These are phyloP conservation scores for Bettongia penicillata DNA, from an alignment of 2,113 vertebrate genomes.

Conservation along the genomic window DNA sequence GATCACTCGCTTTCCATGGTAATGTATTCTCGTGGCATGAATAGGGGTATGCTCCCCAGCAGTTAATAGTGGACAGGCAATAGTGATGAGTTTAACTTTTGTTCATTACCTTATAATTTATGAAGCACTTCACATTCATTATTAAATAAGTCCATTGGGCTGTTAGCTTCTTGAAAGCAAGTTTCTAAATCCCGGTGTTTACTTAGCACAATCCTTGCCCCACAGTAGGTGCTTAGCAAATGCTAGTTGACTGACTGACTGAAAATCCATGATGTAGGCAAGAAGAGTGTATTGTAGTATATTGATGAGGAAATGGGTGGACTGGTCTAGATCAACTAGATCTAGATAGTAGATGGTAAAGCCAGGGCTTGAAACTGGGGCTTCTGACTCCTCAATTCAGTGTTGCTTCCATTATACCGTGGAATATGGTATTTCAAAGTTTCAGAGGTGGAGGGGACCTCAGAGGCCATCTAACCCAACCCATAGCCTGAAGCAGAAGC, in stretches of 20 bases:
- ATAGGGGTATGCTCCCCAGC: background rate
- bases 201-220: background rate
- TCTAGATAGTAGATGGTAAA: background rate
- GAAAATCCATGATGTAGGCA: background rate
- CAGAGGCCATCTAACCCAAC: background rate
- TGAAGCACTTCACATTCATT: background rate
- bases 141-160: background rate
- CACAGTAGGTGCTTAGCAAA: background rate
- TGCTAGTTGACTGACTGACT: background rate
- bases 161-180: background rate
- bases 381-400: background rate
- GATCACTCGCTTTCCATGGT: background rate
- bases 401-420: background rate
- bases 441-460: background rate
- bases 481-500: background rate
- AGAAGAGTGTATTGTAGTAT: background rate
- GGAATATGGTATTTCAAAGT: background rate
- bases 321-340: background rate
- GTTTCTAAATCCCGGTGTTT: background rate
- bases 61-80: background rate
- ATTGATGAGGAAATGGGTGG: background rate
- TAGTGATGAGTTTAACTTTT: background rate
- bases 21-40: background rate
- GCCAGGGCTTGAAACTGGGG: background rate
- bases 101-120: background rate